phyloP scores from a whole-genome alignment of 2,113 vertebrate species.

The Galeopterus variegatus region DNA sequence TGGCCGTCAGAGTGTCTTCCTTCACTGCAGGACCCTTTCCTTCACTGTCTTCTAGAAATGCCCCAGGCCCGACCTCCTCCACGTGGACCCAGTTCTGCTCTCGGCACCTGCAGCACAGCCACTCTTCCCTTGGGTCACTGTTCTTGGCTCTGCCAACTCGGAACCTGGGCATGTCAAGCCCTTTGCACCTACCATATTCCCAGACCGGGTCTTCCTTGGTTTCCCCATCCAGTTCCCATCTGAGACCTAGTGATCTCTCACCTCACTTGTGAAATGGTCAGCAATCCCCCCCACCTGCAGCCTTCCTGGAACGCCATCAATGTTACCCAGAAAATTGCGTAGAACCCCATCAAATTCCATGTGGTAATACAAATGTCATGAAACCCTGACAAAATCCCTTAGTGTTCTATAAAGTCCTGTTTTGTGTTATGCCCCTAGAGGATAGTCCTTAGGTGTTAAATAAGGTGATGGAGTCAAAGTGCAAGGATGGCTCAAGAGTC shows the following conservation, averaged over 20 bases:
- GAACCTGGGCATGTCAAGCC: rapidly evolving
- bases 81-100: rapidly evolving
- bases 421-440: background rate
- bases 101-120: rapidly evolving
- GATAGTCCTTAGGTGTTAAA: background rate
- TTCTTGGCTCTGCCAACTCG: rapidly evolving
- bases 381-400: background rate
- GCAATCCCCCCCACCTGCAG: rapidly evolving
- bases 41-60: background rate
- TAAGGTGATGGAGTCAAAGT: background rate
- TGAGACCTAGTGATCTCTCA: rapidly evolving
- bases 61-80: background rate
- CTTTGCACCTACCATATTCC: rapidly evolving
- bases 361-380: rapidly evolving
- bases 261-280: background rate
- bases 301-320: background rate
- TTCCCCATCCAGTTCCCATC: background rate
- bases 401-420: background rate
- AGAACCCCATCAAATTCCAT: background rate
- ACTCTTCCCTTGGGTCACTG: rapidly evolving
- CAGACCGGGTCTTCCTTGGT: background rate
- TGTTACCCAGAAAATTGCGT: rapidly evolving
- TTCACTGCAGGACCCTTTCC: background rate
- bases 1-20: background rate
- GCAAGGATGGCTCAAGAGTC: background rate